Evolutionary conservation across 2,888 invertebrate species (phyloP), one percentile per base, ranked within the genome.

Genomic region (Apoderus coryli): DNA sequence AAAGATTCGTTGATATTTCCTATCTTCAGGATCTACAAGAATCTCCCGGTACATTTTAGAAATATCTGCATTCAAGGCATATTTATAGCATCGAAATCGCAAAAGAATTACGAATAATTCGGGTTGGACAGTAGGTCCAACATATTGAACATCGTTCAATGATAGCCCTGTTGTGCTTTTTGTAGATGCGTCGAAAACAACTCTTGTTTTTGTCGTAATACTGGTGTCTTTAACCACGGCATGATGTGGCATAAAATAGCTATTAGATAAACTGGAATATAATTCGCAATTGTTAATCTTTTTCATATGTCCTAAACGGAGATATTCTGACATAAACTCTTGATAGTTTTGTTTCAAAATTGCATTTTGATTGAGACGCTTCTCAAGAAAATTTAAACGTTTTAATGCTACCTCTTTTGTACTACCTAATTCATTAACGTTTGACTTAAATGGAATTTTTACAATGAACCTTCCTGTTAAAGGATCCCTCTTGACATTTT

Each of bases 121-220:
- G n/a, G n/a, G n/a, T n/a, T n/a, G n/a, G n/a, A n/a, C n/a, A n/a
- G n/a, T n/a, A n/a, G n/a, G n/a, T n/a, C n/a, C n/a, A n/a, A n/a
- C n/a, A n/a, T n/a, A n/a, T n/a, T n/a, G n/a, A 42, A n/a, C n/a
- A n/a, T n/a, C n/a, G n/a, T n/a, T n/a, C n/a, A n/a, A n/a, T n/a
- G n/a, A n/a, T n/a, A n/a, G 14, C 37, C 16, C 10, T 25, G 25
- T 34, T 19, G 23, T 14, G 15, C 40, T 37, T 27, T 28, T 31
- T 5, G 34, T 22, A 3, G 44, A 45, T 10, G 36, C 38, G 32
- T 46, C 37, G 27, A 46, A 46, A 7, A 45, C 42, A 3, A 42
- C 42, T 5, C 45, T n/a, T n/a, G n/a, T n/a, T n/a, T n/a, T n/a
- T n/a, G n/a, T n/a, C n/a, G n/a, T n/a, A n/a, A n/a, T n/a, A 12